phyloP scores from a whole-genome alignment of 2,888 invertebrate species.

The Pachycephus smyrnensis region DNA sequence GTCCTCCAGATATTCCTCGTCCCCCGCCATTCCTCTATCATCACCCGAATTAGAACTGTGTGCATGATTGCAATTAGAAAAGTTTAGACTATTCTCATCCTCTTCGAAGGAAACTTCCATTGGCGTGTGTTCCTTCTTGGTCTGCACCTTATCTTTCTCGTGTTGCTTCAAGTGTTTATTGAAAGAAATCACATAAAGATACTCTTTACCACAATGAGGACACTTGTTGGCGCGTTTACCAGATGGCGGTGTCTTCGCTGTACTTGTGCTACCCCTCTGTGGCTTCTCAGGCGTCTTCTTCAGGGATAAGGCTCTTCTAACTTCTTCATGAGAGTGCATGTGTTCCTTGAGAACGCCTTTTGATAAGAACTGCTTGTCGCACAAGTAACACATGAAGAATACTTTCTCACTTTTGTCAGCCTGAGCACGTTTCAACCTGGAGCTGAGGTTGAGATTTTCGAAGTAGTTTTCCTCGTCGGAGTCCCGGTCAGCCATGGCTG shows the following conservation, averaged over 20 bases:
- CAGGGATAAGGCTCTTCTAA: conserved; percentile 50
- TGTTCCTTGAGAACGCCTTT: conserved; percentile 61
- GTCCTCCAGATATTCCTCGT: conserved; percentile 25
- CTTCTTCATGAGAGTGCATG: conserved; percentile 63
- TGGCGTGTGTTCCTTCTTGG: conserved; percentile 39
- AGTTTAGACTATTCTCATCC: conserved; percentile 4
- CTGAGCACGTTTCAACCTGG: conserved; percentile 51
- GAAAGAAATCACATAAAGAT: conserved; percentile 61
- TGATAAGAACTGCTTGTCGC: conserved; percentile 60
- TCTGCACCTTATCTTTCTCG: conserved; percentile 48
- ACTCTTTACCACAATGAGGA: conserved; percentile 63
- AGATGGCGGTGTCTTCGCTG: conserved; percentile 45
- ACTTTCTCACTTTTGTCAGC: conserved; percentile 52
- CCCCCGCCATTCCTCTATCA: conserved; percentile 20
- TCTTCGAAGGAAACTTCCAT: conserved; percentile 45
- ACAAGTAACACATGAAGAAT: conserved; percentile 60
- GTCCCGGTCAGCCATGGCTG: conserved; percentile 32
- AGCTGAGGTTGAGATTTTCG: conserved; percentile 62
- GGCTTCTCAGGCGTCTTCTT: conserved; percentile 44
- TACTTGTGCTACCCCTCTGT: conserved; percentile 24
- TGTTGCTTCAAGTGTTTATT: conserved; percentile 63
- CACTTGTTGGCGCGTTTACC: conserved; percentile 61
- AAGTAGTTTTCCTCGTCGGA: conserved; percentile 62
- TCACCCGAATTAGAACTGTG: conserved; percentile 14
- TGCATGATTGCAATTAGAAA: background rate